Base-by-base conservation (phyloP, 2,113 vertebrate genomes). In the Campylomormyrus numenius region DNA sequence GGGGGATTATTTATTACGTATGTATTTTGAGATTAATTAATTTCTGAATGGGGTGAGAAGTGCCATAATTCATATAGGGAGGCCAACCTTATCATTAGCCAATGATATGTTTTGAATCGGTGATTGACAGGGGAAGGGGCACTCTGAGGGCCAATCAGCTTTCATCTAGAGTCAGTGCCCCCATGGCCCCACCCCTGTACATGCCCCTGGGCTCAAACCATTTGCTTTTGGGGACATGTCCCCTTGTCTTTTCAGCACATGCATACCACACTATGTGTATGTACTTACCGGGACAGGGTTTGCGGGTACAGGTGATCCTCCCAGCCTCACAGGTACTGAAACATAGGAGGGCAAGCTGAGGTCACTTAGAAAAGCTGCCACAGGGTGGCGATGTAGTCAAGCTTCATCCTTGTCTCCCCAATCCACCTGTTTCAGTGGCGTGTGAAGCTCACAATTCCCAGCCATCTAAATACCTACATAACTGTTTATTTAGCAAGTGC, bases 251-350 rank as follows among this genome's bases (percentile, higher is more conserved):
- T 83, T 48, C 35, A 42, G 74, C 4, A 19, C 74, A 39, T 80
- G 4, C 74, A 77, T 19, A 0, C 4, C 19, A 24, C 35, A 13
- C 39, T 9, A 24, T 31, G 86, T 31, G 42, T 27, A 46, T 7
- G 13, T 19, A 88, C 92, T 3, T 85, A 98, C 97, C 97, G 92
- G 96, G 94, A 88, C 97, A 98, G 5, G 93, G 91, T 5, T 93
- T 4, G 52, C 89, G 94, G 11, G 94, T 95, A 90, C 97, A 98
- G 90, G 90, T 93, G 24, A 98, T 91, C 27, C 84, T 94, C 21
- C 97, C 97, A 6, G 91, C 92, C 1, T 92, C 85, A 93, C 97
- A 98, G 56, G 97, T 96, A 92, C 97, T 98, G 89, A 39, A 94
- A 92, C 17, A 92, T 48, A 89, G 3, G 17, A 56, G 31, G 49